These are phyloP conservation scores for Psophia crepitans DNA, from an alignment of 2,113 vertebrate species.

Conservation along the genomic window DNA sequence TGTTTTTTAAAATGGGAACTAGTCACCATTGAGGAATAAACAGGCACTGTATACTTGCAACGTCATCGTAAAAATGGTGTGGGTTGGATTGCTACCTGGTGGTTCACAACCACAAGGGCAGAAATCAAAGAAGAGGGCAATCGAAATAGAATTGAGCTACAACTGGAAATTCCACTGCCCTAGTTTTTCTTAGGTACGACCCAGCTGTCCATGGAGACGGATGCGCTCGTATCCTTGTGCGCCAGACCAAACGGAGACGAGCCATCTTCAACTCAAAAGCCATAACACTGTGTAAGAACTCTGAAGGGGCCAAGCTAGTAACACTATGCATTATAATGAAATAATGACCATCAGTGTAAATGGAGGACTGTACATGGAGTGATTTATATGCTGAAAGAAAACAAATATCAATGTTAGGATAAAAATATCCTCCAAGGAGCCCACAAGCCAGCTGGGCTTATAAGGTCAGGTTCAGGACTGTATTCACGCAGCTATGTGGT, in stretches of 20 bases:
- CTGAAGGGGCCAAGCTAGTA: background rate
- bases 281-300: background rate
- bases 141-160: background rate
- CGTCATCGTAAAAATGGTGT: background rate
- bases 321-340: background rate
- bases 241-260: background rate
- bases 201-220: background rate
- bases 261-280: background rate
- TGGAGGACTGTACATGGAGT: background rate
- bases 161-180: background rate
- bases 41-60: background rate
- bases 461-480: background rate
- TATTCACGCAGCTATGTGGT: background rate
- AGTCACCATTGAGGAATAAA: background rate
- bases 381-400: background rate
- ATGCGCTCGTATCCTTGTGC: background rate
- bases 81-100: background rate
- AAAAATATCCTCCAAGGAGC: constrained; percentile 1
- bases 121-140: background rate
- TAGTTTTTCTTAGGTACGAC: background rate
- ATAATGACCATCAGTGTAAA: background rate
- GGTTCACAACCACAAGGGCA: background rate
- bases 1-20: background rate
- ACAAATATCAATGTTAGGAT: background rate
- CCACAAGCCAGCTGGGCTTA: background rate